These are phyloP conservation scores for Megalurothrips usitatus DNA, from an alignment of 2,888 invertebrate genomes.

Conservation along the genomic window DNA sequence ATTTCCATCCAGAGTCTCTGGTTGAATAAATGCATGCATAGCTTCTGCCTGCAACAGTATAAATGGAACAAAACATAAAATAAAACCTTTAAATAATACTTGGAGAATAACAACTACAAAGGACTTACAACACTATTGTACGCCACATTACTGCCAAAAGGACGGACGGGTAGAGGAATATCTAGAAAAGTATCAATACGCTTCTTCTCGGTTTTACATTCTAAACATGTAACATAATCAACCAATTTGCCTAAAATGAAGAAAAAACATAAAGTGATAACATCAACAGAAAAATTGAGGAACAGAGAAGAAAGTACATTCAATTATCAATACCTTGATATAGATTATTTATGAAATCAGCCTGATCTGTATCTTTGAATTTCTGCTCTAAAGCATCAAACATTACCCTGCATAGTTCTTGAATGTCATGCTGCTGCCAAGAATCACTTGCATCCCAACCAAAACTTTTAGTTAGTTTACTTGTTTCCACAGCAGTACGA, in stretches of 20 bases:
- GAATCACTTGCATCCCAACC: constrained; percentile 87
- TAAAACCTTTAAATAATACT: no score
- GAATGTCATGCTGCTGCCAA: constrained; percentile 90
- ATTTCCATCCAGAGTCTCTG: constrained; percentile 74
- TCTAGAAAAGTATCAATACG: constrained; percentile 79
- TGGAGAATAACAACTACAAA: constrained; percentile 1
- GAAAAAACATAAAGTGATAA: neutral
- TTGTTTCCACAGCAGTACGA: constrained; percentile 76
- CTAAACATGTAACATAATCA: constrained; percentile 84
- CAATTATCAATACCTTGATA: constrained; percentile 56
- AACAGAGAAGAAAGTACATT: neutral
- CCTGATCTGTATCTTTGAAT: constrained; percentile 75
- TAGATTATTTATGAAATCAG: constrained; percentile 73
- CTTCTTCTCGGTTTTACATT: constrained; percentile 77
- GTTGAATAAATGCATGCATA: constrained; percentile 73
- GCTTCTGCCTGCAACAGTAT: constrained; percentile 64
- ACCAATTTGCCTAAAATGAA: constrained; percentile 61
- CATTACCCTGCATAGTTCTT: constrained; percentile 84
- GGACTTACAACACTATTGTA: constrained; percentile 67
- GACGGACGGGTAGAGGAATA: constrained; percentile 78
- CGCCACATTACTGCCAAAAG: constrained; percentile 70
- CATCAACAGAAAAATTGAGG: neutral
- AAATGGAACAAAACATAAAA: constrained; percentile 28
- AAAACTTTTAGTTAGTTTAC: constrained; percentile 79
- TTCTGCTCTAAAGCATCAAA: constrained; percentile 83